A percentile compares a stretch with the other conserved stretches of the same genome.
These are phyloP conservation scores for Palythoa grandis DNA, from an alignment of 92 coral and sea anemone genomes.

Conservation along the genomic window DNA sequence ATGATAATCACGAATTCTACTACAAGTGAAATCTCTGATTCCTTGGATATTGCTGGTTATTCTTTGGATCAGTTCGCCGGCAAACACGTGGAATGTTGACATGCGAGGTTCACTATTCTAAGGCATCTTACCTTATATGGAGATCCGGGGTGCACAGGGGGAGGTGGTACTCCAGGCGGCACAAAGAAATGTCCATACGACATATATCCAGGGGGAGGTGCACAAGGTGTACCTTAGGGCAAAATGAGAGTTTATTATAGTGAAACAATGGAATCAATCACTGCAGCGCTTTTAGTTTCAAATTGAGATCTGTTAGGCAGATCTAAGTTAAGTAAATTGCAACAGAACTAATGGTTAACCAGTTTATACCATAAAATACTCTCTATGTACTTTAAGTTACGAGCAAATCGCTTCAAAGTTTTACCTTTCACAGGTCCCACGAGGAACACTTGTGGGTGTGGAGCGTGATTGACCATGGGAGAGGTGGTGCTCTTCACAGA, in stretches of 20 bases:
- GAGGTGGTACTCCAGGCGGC: constrained; percentile 11
- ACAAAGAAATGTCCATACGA: not conserved
- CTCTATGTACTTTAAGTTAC: not conserved
- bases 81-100: too few species aligned
- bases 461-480: not conserved
- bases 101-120: not conserved
- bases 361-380: too few species aligned
- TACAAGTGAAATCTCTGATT: too few species aligned
- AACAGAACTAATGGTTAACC: too few species aligned
- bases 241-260: not conserved
- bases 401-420: not conserved
- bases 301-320: too few species aligned
- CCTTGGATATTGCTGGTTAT: too few species aligned
- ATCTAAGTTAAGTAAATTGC: too few species aligned
- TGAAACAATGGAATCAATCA: not conserved
- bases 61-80: too few species aligned
- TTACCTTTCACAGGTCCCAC: not conserved
- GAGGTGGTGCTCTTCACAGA: not conserved
- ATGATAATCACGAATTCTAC: too few species aligned
- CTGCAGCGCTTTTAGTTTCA: too few species aligned
- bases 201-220: not conserved
- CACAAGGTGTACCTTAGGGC: not conserved
- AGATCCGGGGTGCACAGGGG: not conserved
- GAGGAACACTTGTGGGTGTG: not conserved
- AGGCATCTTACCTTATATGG: not conserved